Percentiles rank a stretch among this genome's conserved stretches.
Evolutionary conservation across 1,140 invertebrate species (phyloP).

Genomic region (Papilio polytes): DNA sequence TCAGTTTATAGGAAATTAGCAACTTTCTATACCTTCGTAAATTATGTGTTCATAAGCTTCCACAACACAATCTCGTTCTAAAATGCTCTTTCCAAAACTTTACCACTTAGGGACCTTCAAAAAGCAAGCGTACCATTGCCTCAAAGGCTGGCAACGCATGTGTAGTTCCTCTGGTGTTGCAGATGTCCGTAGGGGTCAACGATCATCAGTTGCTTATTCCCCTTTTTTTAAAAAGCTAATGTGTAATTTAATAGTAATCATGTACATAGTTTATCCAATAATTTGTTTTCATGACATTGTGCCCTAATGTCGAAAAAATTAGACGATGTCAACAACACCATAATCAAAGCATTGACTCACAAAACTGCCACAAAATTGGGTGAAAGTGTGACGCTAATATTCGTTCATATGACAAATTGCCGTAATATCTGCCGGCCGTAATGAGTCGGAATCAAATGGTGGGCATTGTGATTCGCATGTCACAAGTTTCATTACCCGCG

Average conservation of each 20-base stretch:
- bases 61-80: too few relatives aligned
- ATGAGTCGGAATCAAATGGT: constrained; percentile 67
- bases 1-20: neutral
- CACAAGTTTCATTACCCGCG: constrained; percentile 52
- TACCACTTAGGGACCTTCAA: too few relatives aligned
- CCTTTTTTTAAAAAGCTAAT: neutral
- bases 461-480: constrained; percentile 70
- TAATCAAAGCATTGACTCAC: constrained; percentile 71
- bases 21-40: neutral
- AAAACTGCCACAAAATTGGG: constrained; percentile 70
- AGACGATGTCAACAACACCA: constrained; percentile 58
- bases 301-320: constrained; percentile 56
- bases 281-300: constrained; percentile 6
- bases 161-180: too few relatives aligned
- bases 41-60: neutral
- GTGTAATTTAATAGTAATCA: neutral
- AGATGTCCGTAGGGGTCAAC: too few relatives aligned
- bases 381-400: constrained; percentile 78
- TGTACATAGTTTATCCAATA: constrained; percentile 3
- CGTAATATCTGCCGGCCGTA: constrained; percentile 55
- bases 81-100: too few relatives aligned
- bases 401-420: constrained; percentile 74
- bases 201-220: too few relatives aligned
- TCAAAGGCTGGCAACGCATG: too few relatives aligned
- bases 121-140: too few relatives aligned